Base-by-base conservation (phyloP, 1,140 invertebrate genomes). In the Medauroidea extradentata region DNA sequence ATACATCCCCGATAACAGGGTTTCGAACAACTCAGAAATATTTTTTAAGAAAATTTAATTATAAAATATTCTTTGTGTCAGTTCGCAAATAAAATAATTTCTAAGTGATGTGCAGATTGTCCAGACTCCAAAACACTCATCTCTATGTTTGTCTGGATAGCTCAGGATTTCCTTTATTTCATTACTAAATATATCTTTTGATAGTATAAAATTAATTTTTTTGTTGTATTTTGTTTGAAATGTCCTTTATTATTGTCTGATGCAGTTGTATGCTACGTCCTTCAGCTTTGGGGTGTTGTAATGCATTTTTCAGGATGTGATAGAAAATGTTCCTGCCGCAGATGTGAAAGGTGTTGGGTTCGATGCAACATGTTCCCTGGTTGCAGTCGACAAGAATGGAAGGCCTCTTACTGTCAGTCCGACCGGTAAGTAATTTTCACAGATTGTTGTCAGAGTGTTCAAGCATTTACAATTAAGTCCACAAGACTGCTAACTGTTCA, bases 281-380 rank as follows among this genome's bases (percentile, higher is more conserved):
- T 7, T 52, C 16, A 7, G 21, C 16, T 7, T 52, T 7, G 16
- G 5, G 24, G 3, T 3, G 19, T 53, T 29, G n/a, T n/a, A n/a
- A n/a, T 1, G 42, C 46, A 52, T 52, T 42, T 67, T 79, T 60
- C 69, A 90, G 88, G 76, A 81, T 67, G 83, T 91, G 29, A 75
- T 75, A 41, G 68, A 73, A 65, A 77, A 79, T 65, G 72, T 86
- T 34, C 68, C 79, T 46, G 74, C 80, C 48, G 67, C 80, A 46
- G 67, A 73, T 63, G 79, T 96, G 11, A 86, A 83, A 78, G 93
- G 90, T 43, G 87, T 98, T 67, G 93, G 94, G 0, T 98, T 98
- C 80, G 94, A 96, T 83, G 95, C 94, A 16, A 98, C 95, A 34
- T 98, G 95, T 72, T 98, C 94, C 13, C 71, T 98, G 42, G 94